Conservation (phyloP, 2,113 vertebrate genomes). For the Hippocampus guttulatus region DNA sequence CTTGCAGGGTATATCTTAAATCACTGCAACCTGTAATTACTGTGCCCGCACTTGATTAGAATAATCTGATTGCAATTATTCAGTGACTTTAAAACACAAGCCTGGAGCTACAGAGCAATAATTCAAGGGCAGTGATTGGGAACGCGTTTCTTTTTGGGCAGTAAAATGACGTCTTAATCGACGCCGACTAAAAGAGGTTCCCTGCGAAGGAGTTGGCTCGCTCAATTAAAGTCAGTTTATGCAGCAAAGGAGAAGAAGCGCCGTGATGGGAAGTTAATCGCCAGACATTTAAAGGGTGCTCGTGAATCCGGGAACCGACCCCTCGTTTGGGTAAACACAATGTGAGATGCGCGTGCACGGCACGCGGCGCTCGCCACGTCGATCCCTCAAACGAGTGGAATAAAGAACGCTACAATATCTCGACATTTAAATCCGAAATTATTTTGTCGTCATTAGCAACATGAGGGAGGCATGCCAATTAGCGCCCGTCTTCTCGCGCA, state of each 20-base stretch:
- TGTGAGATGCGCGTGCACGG: conserved; percentile 15
- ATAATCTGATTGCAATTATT: conserved; percentile 99
- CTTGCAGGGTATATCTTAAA: conserved; percentile 90
- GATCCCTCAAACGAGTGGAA: conserved; percentile 27
- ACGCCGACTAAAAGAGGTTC: conserved; percentile 75
- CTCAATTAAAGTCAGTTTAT: conserved; percentile 87
- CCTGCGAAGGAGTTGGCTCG: conserved; percentile 67
- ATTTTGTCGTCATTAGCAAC: conserved; percentile 17
- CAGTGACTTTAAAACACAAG: conserved; percentile 98
- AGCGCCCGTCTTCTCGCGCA: conserved; percentile 30
- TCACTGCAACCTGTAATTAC: conserved; percentile 99
- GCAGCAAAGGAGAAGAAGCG: conserved; percentile 81
- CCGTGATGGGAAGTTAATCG: conserved; percentile 82
- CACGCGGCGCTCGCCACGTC: conserved; percentile 6
- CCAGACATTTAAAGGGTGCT: conserved; percentile 74
- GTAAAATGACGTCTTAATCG: conserved; percentile 92
- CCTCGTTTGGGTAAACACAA: conserved; percentile 69
- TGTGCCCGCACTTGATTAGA: conserved; percentile 98
- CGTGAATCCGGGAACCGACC: conserved; percentile 76
- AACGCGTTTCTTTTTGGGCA: conserved; percentile 96
- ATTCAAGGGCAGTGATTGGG: conserved; percentile 95
- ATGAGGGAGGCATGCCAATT: conserved; percentile 41
- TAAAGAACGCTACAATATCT: conserved; percentile 21
- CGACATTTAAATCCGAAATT: conserved; percentile 18
- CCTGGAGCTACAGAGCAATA: conserved; percentile 99